phyloP scores from a whole-genome alignment of 2,113 vertebrate species.

The Scopus umbretta region DNA sequence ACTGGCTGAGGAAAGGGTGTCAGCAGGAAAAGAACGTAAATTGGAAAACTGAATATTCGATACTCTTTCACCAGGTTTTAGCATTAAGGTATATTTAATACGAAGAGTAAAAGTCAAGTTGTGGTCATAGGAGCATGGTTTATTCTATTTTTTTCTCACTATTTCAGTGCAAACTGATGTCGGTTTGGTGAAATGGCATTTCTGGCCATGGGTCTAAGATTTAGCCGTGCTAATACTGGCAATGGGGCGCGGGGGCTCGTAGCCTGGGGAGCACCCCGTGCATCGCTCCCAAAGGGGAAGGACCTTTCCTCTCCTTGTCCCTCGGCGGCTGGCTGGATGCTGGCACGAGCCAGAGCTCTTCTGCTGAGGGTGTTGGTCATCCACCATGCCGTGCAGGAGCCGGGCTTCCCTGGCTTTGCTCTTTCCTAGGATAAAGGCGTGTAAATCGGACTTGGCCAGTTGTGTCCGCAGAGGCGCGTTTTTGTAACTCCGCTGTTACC shows the following conservation, averaged over 20 bases:
- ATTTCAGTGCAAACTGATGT: background rate
- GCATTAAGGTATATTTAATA: background rate
- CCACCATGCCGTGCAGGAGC: accelerated
- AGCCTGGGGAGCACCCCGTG: background rate
- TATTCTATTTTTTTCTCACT: background rate
- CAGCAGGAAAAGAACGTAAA: background rate
- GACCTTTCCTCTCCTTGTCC: background rate
- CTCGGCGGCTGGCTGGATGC: too few relatives aligned
- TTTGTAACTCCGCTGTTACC: too few relatives aligned
- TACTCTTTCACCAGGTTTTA: background rate
- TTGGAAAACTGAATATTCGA: accelerated
- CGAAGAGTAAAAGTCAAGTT: background rate
- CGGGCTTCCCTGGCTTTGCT: background rate
- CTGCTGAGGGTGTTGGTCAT: too few relatives aligned
- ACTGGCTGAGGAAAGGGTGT: background rate
- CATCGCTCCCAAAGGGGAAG: background rate
- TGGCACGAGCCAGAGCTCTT: background rate
- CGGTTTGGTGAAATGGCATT: background rate
- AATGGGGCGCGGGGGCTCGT: accelerated
- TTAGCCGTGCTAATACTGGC: accelerated
- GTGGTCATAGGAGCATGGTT: background rate
- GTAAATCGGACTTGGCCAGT: accelerated
- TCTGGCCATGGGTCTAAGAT: background rate
- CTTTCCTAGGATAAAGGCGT: background rate
- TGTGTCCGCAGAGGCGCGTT: too few relatives aligned